These are phyloP conservation scores for Blennius ocellaris DNA, from an alignment of 2,113 vertebrate genomes.

Conservation along the genomic window DNA sequence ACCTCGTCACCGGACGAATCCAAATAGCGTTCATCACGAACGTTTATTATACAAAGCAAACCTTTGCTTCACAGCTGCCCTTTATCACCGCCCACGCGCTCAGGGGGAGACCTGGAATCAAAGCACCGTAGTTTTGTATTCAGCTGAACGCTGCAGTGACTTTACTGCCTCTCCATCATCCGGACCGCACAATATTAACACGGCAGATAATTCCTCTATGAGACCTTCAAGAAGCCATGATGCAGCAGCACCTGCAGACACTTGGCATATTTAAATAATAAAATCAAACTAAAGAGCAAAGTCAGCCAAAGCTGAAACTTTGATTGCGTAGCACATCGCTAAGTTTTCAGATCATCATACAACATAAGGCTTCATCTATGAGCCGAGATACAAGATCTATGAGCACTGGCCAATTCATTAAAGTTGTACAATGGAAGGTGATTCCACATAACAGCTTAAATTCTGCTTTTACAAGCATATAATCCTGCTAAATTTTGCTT, in stretches of 20 bases:
- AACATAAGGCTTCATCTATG: too few relatives aligned
- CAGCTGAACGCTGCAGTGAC: slow-evolving; percentile 18
- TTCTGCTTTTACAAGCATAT: too few relatives aligned
- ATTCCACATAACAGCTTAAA: too few relatives aligned
- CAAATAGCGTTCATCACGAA: slow-evolving; percentile 79
- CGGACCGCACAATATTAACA: slow-evolving; percentile 9
- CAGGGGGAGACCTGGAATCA: slow-evolving; percentile 30
- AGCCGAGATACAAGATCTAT: too few relatives aligned
- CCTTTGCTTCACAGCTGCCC: slow-evolving; percentile 41
- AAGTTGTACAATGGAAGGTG: too few relatives aligned
- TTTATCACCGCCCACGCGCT: slow-evolving; percentile 45
- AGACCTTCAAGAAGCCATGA: background rate
- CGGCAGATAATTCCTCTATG: background rate
- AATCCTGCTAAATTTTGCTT: too few relatives aligned
- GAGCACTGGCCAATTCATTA: too few relatives aligned
- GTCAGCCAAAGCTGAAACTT: too few relatives aligned
- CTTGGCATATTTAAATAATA: slow-evolving; percentile 10
- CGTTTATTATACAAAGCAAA: slow-evolving; percentile 77
- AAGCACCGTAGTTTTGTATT: slow-evolving; percentile 26
- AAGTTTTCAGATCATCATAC: too few relatives aligned
- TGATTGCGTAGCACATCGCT: too few relatives aligned
- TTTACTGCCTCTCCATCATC: slow-evolving; percentile 18
- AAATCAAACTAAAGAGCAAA: background rate
- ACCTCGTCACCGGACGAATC: slow-evolving; percentile 54
- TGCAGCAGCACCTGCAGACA: background rate